Conservation (phyloP, 2,113 vertebrate species). For the Podarcis raffonei region DNA sequence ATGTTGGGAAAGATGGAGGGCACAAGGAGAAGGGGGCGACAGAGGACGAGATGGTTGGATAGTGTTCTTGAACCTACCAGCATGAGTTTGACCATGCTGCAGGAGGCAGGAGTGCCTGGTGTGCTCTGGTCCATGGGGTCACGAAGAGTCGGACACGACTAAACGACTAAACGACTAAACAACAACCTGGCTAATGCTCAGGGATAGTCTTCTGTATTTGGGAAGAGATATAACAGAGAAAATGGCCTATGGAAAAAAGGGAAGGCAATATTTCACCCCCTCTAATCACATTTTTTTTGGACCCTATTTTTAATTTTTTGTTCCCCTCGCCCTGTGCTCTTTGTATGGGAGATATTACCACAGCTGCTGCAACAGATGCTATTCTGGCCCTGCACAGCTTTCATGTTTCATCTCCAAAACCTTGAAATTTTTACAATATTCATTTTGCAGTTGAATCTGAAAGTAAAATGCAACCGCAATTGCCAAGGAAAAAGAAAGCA, state of each 20-base stretch:
- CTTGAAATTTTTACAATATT: neutral
- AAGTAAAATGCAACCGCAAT: conserved; percentile 7
- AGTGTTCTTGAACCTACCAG: too few species aligned
- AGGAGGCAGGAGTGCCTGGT: too few species aligned
- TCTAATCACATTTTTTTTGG: neutral
- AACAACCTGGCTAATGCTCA: neutral
- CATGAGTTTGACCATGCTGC: too few species aligned
- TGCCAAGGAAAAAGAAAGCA: neutral
- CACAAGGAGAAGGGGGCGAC: too few species aligned
- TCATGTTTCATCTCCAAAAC: conserved; percentile 22
- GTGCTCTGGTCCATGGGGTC: too few species aligned
- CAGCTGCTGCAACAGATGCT: conserved; percentile 18
- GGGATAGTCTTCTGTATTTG: neutral
- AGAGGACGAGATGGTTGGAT: too few species aligned
- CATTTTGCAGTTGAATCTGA: conserved; percentile 1
- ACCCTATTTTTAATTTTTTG: neutral
- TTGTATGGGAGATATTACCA: conserved; percentile 27
- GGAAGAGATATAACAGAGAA: neutral
- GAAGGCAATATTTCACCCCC: conserved; percentile 1
- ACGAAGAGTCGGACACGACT: too few species aligned
- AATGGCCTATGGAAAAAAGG: neutral
- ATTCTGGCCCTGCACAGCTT: conserved; percentile 13
- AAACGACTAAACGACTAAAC: too few species aligned
- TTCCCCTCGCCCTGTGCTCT: neutral
- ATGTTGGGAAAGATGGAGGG: too few species aligned